A percentile compares a stretch with the other conserved stretches of the same genome.
phyloP scores from a whole-genome alignment of 2,113 vertebrate species.

The Gavia stellata region DNA sequence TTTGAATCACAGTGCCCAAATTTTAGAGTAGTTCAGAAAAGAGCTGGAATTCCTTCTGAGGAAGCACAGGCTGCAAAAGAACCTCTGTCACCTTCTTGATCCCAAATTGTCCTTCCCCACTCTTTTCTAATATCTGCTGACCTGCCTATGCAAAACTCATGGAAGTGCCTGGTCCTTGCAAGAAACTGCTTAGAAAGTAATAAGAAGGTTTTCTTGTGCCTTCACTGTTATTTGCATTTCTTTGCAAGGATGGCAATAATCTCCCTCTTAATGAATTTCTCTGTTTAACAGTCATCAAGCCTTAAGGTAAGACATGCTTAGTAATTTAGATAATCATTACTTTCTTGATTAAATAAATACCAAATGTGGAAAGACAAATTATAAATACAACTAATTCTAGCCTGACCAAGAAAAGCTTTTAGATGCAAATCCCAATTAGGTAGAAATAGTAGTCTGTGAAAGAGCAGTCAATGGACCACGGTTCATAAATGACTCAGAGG shows the following conservation, averaged over 20 bases:
- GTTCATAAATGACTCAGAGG: neutral
- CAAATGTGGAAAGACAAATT: constrained; percentile 2
- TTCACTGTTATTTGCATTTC: neutral
- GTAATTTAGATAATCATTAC: neutral
- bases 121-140: neutral
- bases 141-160: neutral
- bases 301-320: neutral
- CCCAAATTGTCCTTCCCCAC: neutral
- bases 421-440: neutral
- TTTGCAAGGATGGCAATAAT: neutral
- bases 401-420: constrained; percentile 10
- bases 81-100: rapidly evolving
- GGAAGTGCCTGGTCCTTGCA: neutral
- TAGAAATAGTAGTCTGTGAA: neutral
- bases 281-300: neutral
- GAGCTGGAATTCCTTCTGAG: neutral
- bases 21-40: neutral
- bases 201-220: neutral
- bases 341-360: constrained; percentile 18
- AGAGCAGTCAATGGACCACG: neutral
- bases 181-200: neutral
- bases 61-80: neutral
- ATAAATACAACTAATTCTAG: neutral
- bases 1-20: neutral
- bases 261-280: neutral